Evolutionary conservation across 1,140 invertebrate genomes (phyloP), one percentile per base, ranked within the genome.

Genomic region (Drosophila yakuba): DNA sequence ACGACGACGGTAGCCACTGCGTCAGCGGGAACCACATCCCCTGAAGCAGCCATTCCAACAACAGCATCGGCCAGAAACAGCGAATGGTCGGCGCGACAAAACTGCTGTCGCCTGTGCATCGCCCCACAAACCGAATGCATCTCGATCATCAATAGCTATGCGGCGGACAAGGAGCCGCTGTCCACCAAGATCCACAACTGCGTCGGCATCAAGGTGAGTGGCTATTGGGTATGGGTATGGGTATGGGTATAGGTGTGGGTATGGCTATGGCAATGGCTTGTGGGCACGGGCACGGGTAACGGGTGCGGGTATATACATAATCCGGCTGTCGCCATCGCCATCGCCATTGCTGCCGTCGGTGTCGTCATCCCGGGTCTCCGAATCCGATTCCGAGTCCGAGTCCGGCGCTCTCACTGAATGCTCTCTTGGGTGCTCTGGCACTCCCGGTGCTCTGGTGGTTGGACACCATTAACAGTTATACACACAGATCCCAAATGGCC

Each of bases 81-180:
- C 28, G 64, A 68, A 8, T 36, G 61, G 55, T 38, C 60, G 12
- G 56, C 71, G 69, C 83, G 86, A 79, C 88, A 91, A 77, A 91
- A 82, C 58, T 91, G 91, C 62, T 92, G 92, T 74, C 92, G 92
- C 47, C 71, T 92, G 25, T 92, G 92, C 76, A 72, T 92, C 44
- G 92, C 92, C 64, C 91, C 92, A 23, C 77, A 91, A 58, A 83
- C 58, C 47, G 92, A 92, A 61, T 92, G 92, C 80, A 92, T 92
- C 81, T 91, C 91, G 56, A 92, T 92, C 59, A 91, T 92, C 59
- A 92, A 91, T 38, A 92, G 91, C 75, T 91, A 91, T 81, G 91
- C 91, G 44, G 91, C 92, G 63, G 92, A 92, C 73, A 92, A 92
- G 80, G 91, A 92, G 75, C 90, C 92, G 48, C 59, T 92, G 62